Conservation (phyloP, 2,797 vertebrate genomes). For the Delichon dasypus region DNA sequence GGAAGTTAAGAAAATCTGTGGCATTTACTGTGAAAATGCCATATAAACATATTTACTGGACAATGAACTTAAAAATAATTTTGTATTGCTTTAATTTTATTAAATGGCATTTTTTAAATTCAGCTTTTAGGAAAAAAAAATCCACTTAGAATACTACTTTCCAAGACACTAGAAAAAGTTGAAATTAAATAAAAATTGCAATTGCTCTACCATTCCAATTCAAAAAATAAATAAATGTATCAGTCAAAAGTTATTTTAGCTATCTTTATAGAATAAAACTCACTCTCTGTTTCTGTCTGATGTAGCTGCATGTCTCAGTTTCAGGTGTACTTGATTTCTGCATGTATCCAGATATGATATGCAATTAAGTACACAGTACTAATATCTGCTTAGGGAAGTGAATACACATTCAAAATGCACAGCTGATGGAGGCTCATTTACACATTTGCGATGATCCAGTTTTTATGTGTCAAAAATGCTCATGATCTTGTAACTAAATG, state of each 20-base stretch:
- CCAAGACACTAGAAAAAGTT: background rate
- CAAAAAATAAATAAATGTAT: background rate
- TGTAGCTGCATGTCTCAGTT: background rate
- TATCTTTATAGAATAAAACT: background rate
- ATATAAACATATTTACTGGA: background rate
- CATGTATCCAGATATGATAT: background rate
- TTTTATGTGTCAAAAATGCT: background rate
- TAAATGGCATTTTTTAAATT: background rate
- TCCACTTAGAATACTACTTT: background rate
- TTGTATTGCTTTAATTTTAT: background rate
- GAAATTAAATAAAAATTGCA: background rate
- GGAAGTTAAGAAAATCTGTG: background rate
- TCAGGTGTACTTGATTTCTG: background rate
- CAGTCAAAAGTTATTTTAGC: background rate
- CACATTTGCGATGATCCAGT: background rate
- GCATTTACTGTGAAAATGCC: background rate
- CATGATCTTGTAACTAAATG: background rate
- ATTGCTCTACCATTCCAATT: rapidly evolving
- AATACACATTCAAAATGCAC: background rate
- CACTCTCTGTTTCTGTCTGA: background rate
- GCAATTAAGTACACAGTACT: background rate
- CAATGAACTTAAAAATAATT: background rate
- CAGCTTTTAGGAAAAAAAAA: background rate
- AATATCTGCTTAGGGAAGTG: background rate
- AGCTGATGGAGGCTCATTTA: background rate